These are phyloP conservation scores for Nemotelus nigrinus DNA, from an alignment of 2,888 invertebrate species.

Conservation along the genomic window DNA sequence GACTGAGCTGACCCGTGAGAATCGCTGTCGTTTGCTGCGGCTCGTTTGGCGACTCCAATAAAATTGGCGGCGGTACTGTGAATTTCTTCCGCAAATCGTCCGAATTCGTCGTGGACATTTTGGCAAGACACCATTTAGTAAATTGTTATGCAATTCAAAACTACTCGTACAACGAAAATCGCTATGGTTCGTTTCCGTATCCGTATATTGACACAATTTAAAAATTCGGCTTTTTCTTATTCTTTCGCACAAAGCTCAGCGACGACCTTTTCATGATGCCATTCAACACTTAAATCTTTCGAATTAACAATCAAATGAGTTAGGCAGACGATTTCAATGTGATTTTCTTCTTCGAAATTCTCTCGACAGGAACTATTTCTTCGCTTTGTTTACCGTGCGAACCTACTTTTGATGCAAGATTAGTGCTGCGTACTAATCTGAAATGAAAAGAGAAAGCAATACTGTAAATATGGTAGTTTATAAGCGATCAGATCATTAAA, in stretches of 20 bases:
- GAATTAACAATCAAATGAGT: neutral
- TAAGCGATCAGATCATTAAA: too few relatives aligned
- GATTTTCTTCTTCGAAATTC: too few relatives aligned
- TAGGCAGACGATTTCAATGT: too few relatives aligned
- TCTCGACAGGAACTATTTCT: too few relatives aligned
- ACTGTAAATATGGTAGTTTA: too few relatives aligned
- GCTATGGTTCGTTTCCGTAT: neutral
- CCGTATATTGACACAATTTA: neutral
- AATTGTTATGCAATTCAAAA: conserved; percentile 24
- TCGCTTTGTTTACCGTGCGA: too few relatives aligned
- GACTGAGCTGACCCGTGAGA: conserved; percentile 15
- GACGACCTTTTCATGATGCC: conserved; percentile 2
- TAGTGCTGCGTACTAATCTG: too few relatives aligned
- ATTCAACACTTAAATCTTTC: conserved; percentile 7
- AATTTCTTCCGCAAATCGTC: conserved; percentile 65
- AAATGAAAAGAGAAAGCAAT: too few relatives aligned
- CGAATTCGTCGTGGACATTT: conserved; percentile 60
- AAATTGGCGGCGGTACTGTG: conserved; percentile 51
- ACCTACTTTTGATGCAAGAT: too few relatives aligned
- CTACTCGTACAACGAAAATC: conserved; percentile 16
- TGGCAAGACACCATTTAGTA: conserved; percentile 62
- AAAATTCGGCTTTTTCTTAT: conserved; percentile 5
- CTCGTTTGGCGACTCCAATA: conserved; percentile 36
- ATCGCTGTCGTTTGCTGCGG: conserved; percentile 29
- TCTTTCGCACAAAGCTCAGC: conserved; percentile 4